Percentiles rank a stretch among this genome's conserved stretches.
These are phyloP conservation scores for Nesogale talazaci DNA, from an alignment of 2,113 vertebrate species.

Conservation along the genomic window DNA sequence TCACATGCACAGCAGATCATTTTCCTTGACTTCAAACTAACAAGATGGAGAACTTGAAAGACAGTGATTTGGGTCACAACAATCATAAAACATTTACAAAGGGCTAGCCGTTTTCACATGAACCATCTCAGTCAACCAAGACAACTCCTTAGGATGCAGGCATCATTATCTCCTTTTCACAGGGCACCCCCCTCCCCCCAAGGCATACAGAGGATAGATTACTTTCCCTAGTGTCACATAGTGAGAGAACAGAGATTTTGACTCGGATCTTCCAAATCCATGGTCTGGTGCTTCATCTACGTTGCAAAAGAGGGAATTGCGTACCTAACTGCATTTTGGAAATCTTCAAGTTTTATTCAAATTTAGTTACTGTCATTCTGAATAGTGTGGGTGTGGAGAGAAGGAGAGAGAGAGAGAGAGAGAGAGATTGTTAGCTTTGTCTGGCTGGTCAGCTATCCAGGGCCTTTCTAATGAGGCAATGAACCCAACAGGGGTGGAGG, in stretches of 20 bases:
- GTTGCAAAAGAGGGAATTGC: not conserved
- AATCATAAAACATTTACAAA: not conserved
- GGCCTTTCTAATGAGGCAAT: conserved; percentile 78
- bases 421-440: conserved; percentile 76
- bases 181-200: not conserved
- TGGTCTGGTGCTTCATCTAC: not conserved
- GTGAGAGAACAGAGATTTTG: not conserved
- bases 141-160: not conserved
- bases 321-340: conserved; percentile 8
- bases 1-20: not conserved
- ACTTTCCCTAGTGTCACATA: not conserved
- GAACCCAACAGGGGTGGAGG: conserved; percentile 72
- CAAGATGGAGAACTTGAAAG: conserved; percentile 3
- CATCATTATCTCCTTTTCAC: not conserved
- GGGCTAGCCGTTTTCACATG: conserved; percentile 3
- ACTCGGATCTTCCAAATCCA: conserved; percentile 30
- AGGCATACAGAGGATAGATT: not conserved
- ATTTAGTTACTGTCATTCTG: conserved; percentile 54
- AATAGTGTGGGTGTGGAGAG: not conserved
- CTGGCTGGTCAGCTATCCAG: conserved; percentile 67
- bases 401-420: no score
- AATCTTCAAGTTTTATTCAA: conserved; percentile 68
- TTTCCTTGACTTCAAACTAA: conserved; percentile 32
- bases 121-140: conserved; percentile 14
- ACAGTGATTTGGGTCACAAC: not conserved